phyloP scores from a whole-genome alignment of 2,113 vertebrate species.

The Sclerurus mexicanus region DNA sequence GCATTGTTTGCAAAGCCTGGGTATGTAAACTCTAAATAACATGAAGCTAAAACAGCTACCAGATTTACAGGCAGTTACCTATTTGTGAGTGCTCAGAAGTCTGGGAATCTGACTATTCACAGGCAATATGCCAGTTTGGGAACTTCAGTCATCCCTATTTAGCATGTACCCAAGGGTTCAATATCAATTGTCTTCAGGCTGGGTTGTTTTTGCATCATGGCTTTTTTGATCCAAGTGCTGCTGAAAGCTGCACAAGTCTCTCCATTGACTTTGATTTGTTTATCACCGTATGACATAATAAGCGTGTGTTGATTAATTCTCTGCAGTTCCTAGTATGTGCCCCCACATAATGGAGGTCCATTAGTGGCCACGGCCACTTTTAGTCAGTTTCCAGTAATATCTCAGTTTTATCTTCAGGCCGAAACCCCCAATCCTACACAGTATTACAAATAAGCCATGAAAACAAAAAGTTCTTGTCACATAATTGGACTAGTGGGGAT shows the following conservation, averaged over 20 bases:
- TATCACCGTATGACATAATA: neutral
- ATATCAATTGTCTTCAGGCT: neutral
- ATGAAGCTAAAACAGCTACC: neutral
- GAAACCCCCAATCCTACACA: neutral
- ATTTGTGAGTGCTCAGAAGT: neutral
- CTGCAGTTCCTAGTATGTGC: neutral
- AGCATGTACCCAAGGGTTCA: neutral
- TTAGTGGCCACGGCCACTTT: neutral
- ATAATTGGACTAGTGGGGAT: neutral
- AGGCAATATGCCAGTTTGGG: neutral
- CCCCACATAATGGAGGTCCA: neutral
- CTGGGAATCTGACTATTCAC: neutral
- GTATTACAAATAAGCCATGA: neutral
- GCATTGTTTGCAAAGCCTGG: neutral
- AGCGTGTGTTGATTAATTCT: neutral
- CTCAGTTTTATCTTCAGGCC: neutral
- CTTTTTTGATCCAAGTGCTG: neutral
- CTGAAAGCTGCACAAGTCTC: neutral
- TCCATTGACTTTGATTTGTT: neutral
- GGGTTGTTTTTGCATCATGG: neutral
- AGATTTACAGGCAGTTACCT: neutral
- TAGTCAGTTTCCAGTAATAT: neutral
- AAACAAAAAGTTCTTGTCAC: neutral
- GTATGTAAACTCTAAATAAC: neutral
- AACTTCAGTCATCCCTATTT: neutral